Percentiles rank a stretch among this genome's conserved stretches.
phyloP scores from a whole-genome alignment of 2,888 invertebrate genomes.

The Mythimna albipuncta region DNA sequence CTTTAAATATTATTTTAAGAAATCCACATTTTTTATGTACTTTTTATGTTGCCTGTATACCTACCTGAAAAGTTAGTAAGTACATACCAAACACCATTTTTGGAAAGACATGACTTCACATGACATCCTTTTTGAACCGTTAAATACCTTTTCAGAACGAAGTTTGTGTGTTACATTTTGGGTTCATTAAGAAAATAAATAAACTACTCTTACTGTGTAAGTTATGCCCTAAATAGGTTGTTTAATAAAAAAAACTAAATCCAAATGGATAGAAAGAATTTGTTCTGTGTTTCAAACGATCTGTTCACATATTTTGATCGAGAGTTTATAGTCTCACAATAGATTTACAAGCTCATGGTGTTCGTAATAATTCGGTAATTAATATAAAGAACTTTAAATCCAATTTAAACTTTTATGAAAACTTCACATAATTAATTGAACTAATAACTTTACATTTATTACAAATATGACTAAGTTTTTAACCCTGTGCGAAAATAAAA shows the following conservation, averaged over 20 bases:
- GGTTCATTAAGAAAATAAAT: slow-evolving; percentile 10
- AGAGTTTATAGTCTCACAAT: not conserved
- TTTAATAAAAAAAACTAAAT: not conserved
- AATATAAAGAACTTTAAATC: not conserved
- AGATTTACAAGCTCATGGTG: not conserved
- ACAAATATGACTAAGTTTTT: not conserved
- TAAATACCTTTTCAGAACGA: slow-evolving; percentile 20
- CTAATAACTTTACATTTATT: not conserved
- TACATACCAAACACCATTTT: slow-evolving; percentile 19
- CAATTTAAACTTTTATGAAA: not conserved
- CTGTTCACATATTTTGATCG: not conserved
- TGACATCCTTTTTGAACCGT: slow-evolving; percentile 40
- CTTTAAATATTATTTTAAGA: slow-evolving; percentile 77
- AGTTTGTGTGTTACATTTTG: slow-evolving; percentile 9
- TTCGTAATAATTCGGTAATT: not conserved
- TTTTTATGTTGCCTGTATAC: slow-evolving; percentile 38
- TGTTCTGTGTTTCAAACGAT: not conserved
- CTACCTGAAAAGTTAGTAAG: not conserved
- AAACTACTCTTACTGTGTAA: not conserved
- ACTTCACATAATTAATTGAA: not conserved
- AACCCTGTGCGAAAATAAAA: too few relatives aligned
- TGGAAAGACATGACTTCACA: slow-evolving; percentile 24
- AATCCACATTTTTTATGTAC: slow-evolving; percentile 64
- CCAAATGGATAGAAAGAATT: too few relatives aligned
- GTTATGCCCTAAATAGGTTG: not conserved